phyloP scores from a whole-genome alignment of 2,113 vertebrate species.

The Dendropsophus ebraccatus region DNA sequence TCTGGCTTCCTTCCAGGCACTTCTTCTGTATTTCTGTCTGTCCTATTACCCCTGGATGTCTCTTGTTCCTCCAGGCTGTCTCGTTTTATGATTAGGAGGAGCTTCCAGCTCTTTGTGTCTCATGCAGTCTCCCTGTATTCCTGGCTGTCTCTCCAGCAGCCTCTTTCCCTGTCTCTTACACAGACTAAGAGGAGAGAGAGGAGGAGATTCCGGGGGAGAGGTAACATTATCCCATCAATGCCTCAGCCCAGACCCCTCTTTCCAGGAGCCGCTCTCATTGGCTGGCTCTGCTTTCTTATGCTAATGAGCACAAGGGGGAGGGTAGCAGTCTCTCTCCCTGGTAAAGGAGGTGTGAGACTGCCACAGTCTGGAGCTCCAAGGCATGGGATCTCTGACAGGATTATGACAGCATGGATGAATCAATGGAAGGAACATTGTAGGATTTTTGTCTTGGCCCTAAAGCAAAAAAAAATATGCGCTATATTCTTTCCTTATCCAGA shows the following conservation, averaged over 20 bases:
- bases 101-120: constrained; percentile 3
- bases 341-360: constrained; percentile 49
- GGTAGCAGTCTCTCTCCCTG: not conserved
- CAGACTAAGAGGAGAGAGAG: constrained; percentile 50
- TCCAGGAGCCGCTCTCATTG: constrained; percentile 21
- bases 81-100: not conserved
- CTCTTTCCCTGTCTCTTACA: constrained; percentile 28
- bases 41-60: constrained; percentile 4
- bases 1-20: not conserved
- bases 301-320: constrained; percentile 42
- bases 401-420: not conserved
- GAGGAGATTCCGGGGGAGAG: constrained; percentile 41
- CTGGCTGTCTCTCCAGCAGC: constrained; percentile 30
- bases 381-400: constrained; percentile 33
- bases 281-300: constrained; percentile 38
- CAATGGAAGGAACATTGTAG: not conserved
- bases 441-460: not conserved
- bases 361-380: constrained; percentile 44
- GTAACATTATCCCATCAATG: constrained; percentile 54
- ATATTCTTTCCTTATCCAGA: not conserved
- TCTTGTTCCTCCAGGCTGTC: constrained; percentile 8
- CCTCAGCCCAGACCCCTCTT: constrained; percentile 42
- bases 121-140: constrained; percentile 43
- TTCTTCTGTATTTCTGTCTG: not conserved
- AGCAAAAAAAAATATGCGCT: not conserved